Base-by-base conservation (phyloP, 2,888 invertebrate genomes). In the Metellina segmentata region DNA sequence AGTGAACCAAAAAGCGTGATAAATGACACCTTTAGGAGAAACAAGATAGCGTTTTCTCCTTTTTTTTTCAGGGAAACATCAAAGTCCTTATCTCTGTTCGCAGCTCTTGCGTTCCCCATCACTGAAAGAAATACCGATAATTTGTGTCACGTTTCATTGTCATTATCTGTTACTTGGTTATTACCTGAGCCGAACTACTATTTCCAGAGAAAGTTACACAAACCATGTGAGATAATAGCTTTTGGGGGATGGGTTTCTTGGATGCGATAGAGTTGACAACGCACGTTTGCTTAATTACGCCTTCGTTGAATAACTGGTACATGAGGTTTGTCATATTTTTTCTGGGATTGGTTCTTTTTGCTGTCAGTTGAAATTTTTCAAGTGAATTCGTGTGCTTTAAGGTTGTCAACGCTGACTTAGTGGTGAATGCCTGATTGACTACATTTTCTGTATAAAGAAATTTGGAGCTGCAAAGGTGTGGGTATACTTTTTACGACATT, bases 1-100 rank as follows among this genome's bases (percentile, higher is more conserved):
- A 89, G 89, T 89, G 89, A 89, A 89, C 89, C 77, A 82, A 82
- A 89, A 82, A 75, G 74, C 49, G 82, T 82, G 81, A 89, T 89
- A 89, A 89, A 81, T 89, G 89, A 89, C 89, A 89, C 89, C 75
- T 82, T 75, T 74, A 75, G 34, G 49, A 77, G 81, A 89, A 82
- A 89, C 89, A 70, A 74, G 89, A 82, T 74, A 81, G 61, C 75
- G 6, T 16, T 81, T 89, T 61, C 69, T 87, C 71, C 53, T 81
- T 74, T 71, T 52, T 87, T 89, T 72, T 79, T 13, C 6, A 71
- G 71, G 9, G 61, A 81, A 61, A 69, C 77, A 69, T 83, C 77
- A 19, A 79, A 87, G 71, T 83, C 71, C 83, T 77, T 89, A 78
- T 83, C 70, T 61, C 53, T 82, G 13, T 51, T 75, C 49, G 61